These are phyloP conservation scores for Theristicus caerulescens DNA, from an alignment of 2,113 vertebrate genomes.

Conservation along the genomic window DNA sequence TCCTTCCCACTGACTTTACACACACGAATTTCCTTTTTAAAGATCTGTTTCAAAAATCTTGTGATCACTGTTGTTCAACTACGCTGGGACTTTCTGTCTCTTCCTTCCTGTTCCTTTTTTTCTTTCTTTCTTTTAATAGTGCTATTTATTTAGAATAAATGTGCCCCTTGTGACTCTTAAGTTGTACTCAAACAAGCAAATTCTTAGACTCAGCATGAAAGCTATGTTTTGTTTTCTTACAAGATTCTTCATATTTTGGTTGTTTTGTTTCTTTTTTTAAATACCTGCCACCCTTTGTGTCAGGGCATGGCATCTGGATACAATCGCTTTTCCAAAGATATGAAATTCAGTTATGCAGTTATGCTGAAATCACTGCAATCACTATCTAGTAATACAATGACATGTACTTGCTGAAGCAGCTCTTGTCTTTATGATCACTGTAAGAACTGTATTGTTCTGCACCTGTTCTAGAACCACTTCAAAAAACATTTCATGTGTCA, in stretches of 20 bases:
- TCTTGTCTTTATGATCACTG: background rate
- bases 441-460: background rate
- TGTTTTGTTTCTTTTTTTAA: background rate
- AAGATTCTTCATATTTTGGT: background rate
- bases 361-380: background rate
- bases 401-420: background rate
- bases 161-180: background rate
- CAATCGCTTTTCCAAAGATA: background rate
- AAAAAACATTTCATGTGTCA: background rate
- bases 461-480: background rate
- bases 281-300: background rate
- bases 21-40: background rate
- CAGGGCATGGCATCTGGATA: background rate
- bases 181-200: background rate
- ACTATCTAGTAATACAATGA: background rate
- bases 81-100: background rate
- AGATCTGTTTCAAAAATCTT: conserved; percentile 18
- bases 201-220: background rate
- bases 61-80: conserved; percentile 4
- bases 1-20: background rate
- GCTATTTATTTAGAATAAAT: conserved; percentile 1
- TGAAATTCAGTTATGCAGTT: background rate
- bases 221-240: background rate
- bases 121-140: conserved; percentile 30
- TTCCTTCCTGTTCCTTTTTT: conserved; percentile 47